Evolutionary conservation across 2,113 vertebrate species (phyloP).

Genomic region (Catagonus wagneri): DNA sequence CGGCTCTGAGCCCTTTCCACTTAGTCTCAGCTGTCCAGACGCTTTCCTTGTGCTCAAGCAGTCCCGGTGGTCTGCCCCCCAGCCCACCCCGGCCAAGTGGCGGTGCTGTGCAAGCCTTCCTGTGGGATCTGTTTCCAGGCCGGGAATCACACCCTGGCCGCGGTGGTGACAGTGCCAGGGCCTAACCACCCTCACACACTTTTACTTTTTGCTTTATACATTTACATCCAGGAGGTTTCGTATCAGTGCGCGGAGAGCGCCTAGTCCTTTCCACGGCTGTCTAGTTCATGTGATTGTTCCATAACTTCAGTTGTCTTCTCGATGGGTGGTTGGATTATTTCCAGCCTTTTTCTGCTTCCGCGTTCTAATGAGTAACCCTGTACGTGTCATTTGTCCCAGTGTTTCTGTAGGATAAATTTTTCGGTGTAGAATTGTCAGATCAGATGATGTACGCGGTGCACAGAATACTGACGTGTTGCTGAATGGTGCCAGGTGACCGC

Average conservation of each 20-base stretch:
- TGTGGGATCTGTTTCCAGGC: no score
- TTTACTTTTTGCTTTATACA: not conserved
- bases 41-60: not conserved
- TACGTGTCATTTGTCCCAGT: not conserved
- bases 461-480: slow-evolving; percentile 16
- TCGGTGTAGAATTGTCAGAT: not conserved
- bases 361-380: slow-evolving; percentile 4
- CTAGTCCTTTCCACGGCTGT: not conserved
- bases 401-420: not conserved
- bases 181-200: not conserved
- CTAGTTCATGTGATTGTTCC: not conserved
- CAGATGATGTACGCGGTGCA: not conserved
- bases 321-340: not conserved
- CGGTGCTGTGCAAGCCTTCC: no score
- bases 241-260: not conserved
- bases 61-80: no score
- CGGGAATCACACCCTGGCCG: no score
- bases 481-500: not conserved
- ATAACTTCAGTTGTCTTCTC: not conserved
- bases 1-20: not conserved
- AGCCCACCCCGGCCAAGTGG: no score
- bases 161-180: no score
- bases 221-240: not conserved
- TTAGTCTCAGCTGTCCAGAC: not conserved
- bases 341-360: not conserved